Evolutionary conservation across 2,888 invertebrate genomes (phyloP), one percentile per base, ranked within the genome.

Genomic region (Thereva unica): DNA sequence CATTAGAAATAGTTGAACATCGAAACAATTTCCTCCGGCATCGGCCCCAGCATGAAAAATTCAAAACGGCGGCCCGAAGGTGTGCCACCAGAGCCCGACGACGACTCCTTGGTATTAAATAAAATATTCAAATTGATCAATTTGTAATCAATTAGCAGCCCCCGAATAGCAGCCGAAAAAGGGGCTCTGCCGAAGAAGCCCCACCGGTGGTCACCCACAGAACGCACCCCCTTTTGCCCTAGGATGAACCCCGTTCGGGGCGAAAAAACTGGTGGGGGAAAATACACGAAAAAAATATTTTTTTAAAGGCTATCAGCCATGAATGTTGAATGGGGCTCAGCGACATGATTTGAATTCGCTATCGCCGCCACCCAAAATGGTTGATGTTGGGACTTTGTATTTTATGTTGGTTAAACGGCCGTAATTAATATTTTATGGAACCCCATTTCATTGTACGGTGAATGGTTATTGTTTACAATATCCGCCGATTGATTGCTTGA

Each of bases 131-230:
- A 67, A 67, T 67, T 64, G 64, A 67, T 67, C 57, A 57, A 67
- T 67, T 67, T 67, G 67, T 67, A 67, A 67, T 67, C 67, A 67
- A 67, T 67, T 67, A 67, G 64, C 45, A 64, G n/a, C 53, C 41
- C 44, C 52, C 59, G 53, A 40, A 64, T 55, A 41, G n/a, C n/a
- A 42, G 23, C 41, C 37, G 41, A 40, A 50, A 23, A 23, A 61
- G 50, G 42, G 50, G 35, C 12, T 50, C 49, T 41, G 40, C 50
- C 49, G 45, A 41, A 34, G 23, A 23, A 50, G 23, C 49, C 61
- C 61, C 56, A 59, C 10, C 61, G 49, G 50, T 34, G 61, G 61
- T 61, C 61, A 61, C 41, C 61, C 61, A 50, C 61, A 61, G 42
- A 49, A 61, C 42, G 40, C 42, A 7, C 34, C 50, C 4, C 23